Evolutionary conservation across 2,113 vertebrate species (phyloP).

Genomic region (Plectropomus leopardus): DNA sequence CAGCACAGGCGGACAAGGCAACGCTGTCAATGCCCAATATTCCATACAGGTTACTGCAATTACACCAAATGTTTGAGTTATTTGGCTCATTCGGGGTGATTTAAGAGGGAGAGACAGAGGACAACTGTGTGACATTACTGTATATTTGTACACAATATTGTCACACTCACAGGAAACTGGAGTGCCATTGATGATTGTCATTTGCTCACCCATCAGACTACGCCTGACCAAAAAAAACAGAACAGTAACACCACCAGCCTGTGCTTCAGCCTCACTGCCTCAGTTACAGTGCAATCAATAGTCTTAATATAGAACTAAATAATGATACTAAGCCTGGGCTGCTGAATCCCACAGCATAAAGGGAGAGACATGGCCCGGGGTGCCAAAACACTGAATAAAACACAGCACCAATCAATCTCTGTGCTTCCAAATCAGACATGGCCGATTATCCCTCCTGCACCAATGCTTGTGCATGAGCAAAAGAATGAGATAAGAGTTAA

Average conservation of each 20-base stretch:
- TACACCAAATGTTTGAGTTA: conserved; percentile 50
- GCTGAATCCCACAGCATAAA: conserved; percentile 46
- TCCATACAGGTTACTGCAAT: conserved; percentile 63
- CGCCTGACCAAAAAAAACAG: background rate
- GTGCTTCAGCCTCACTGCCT: conserved; percentile 30
- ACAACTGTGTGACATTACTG: conserved; percentile 8
- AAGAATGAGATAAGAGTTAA: conserved; percentile 58
- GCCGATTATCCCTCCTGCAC: conserved; percentile 57
- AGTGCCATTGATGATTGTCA: background rate
- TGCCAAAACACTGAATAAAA: conserved; percentile 68
- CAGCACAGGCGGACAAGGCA: conserved; percentile 52
- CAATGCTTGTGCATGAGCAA: conserved; percentile 36
- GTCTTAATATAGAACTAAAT: conserved; percentile 73
- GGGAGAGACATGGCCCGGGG: conserved; percentile 66
- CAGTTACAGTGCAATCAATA: conserved; percentile 71
- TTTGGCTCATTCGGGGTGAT: conserved; percentile 46
- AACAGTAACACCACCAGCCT: conserved; percentile 21
- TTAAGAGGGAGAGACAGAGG: conserved; percentile 17
- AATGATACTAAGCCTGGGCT: conserved; percentile 59
- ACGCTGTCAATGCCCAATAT: conserved; percentile 55
- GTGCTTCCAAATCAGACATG: conserved; percentile 68
- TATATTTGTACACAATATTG: conserved; percentile 5
- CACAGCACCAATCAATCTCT: conserved; percentile 71
- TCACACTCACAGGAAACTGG: background rate
- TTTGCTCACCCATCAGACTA: conserved; percentile 1